phyloP scores from a whole-genome alignment of 2,113 vertebrate species.

The Tetrao urogallus region DNA sequence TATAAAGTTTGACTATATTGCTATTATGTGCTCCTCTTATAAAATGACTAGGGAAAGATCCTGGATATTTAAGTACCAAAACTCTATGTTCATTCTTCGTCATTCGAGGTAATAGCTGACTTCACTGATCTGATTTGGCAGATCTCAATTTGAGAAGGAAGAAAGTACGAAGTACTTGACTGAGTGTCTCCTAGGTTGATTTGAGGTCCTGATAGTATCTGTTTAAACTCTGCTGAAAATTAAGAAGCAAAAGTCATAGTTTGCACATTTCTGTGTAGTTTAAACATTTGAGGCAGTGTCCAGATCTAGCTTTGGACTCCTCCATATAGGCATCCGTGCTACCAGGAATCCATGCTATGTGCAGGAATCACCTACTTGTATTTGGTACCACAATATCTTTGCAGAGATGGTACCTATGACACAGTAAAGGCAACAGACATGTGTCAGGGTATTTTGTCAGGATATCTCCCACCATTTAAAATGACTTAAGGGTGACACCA shows the following conservation, averaged over 20 bases:
- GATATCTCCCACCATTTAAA: background rate
- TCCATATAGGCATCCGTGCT: background rate
- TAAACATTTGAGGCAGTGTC: background rate
- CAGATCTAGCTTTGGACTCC: background rate
- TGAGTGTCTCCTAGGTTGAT: background rate
- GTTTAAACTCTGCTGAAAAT: background rate
- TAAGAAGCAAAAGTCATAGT: background rate
- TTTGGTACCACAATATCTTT: background rate
- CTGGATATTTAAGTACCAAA: background rate
- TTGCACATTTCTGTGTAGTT: background rate
- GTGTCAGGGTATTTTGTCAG: background rate
- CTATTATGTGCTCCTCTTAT: background rate
- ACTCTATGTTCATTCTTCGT: background rate
- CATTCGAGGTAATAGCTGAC: background rate
- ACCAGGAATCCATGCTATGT: background rate
- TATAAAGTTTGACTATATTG: background rate
- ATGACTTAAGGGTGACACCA: background rate
- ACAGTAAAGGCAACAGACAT: background rate
- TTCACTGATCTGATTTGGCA: background rate
- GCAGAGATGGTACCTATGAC: background rate
- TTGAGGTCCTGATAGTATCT: background rate
- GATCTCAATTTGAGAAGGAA: background rate
- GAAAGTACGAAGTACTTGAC: background rate
- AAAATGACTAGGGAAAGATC: background rate
- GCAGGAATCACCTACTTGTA: background rate